Evolutionary conservation across 2,797 vertebrate species (phyloP).

Genomic region (Enteromius paludinosus): DNA sequence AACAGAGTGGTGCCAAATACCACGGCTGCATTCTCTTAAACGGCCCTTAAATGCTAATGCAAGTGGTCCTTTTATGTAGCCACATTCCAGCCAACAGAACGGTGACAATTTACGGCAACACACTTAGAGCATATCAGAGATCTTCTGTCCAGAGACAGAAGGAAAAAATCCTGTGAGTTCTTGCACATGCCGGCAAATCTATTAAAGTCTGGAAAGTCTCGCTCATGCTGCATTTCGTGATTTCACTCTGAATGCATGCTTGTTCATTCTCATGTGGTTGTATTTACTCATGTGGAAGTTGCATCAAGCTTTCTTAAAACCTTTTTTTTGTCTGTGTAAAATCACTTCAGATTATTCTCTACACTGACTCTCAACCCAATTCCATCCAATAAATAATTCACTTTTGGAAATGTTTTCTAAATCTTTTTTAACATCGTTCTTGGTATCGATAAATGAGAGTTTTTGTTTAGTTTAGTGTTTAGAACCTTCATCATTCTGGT

Average conservation of each 20-base stretch:
- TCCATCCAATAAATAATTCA: constrained; percentile 46
- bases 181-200: constrained; percentile 28
- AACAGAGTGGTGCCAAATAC: constrained; percentile 69
- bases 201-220: constrained; percentile 33
- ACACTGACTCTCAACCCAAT: neutral
- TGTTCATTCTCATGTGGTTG: constrained; percentile 45
- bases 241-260: constrained; percentile 37
- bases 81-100: constrained; percentile 25
- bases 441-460: neutral
- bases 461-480: neutral
- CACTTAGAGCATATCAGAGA: constrained; percentile 12
- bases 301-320: constrained; percentile 10
- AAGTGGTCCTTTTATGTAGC: constrained; percentile 49
- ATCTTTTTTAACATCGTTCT: neutral
- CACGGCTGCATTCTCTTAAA: constrained; percentile 66
- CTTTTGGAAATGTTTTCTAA: constrained; percentile 30
- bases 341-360: constrained; percentile 4
- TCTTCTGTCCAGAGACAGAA: constrained; percentile 5
- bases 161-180: constrained; percentile 11
- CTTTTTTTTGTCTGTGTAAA: constrained; percentile 3
- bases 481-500: neutral
- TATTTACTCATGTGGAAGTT: constrained; percentile 32
- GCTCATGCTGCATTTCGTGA: constrained; percentile 25
- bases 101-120: constrained; percentile 13
- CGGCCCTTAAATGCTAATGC: constrained; percentile 61